Conservation (phyloP, 1,140 invertebrate species). For the Drosophila azteca region DNA sequence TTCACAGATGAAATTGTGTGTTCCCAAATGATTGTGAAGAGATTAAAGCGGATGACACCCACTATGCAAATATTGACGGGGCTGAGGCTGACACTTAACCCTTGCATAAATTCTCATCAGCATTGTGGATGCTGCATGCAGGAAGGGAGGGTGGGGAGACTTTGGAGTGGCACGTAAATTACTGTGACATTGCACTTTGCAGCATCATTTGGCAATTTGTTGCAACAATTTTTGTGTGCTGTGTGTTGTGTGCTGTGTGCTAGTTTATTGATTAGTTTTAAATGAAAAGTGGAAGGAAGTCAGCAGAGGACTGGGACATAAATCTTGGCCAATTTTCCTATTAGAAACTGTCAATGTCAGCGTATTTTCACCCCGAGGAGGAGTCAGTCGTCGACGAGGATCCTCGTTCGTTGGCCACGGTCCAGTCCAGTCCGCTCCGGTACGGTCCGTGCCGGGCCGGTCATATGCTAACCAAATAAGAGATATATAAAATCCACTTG, state of each 20-base stretch:
- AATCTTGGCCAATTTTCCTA: conserved; percentile 72
- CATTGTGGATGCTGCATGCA: conserved; percentile 16
- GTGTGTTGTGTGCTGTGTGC: conserved; percentile 33
- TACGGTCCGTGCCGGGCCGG: conserved; percentile 15
- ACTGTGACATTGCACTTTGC: conserved; percentile 80
- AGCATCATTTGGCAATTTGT: conserved; percentile 69
- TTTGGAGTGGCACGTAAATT: conserved; percentile 70
- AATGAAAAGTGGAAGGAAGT: conserved; percentile 64
- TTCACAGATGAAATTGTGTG: too few species aligned
- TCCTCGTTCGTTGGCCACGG: conserved; percentile 4
- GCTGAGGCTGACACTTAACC: conserved; percentile 64
- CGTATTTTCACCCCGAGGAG: conserved; percentile 62
- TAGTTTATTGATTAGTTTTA: conserved; percentile 77
- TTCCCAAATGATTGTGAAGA: too few species aligned
- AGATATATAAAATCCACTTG: conserved; percentile 62
- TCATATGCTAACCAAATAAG: conserved; percentile 42
- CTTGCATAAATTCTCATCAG: conserved; percentile 81
- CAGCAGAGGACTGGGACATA: conserved; percentile 44
- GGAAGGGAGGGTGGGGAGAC: background rate
- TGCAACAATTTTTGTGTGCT: conserved; percentile 30
- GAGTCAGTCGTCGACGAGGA: background rate
- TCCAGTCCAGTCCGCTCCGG: background rate
- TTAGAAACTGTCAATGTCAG: conserved; percentile 78
- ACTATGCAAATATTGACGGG: conserved; percentile 47
- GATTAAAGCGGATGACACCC: conserved; percentile 8